phyloP scores from a whole-genome alignment of 2,888 invertebrate species.

The Anaspis maculata region DNA sequence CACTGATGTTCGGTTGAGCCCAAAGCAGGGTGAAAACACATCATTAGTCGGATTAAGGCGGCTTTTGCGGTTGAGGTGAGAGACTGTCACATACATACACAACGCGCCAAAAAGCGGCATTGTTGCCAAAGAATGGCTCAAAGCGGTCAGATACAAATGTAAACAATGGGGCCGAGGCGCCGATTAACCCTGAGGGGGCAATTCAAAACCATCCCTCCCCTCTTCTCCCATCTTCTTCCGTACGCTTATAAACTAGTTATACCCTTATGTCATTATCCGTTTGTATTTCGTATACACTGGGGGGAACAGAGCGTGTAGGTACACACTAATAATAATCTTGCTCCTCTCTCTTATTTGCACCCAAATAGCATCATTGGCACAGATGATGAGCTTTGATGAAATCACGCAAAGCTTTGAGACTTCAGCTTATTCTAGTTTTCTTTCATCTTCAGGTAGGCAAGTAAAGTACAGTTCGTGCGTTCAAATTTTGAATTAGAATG shows the following conservation, averaged over 20 bases:
- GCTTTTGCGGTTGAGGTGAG: slow-evolving; percentile 34
- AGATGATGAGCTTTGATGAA: no score
- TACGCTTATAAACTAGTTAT: slow-evolving; percentile 33
- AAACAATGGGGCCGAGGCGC: slow-evolving; percentile 39
- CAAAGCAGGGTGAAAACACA: slow-evolving; percentile 28
- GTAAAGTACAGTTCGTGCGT: no score
- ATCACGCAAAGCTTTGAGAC: no score
- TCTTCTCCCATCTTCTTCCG: slow-evolving; percentile 18
- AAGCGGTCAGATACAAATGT: slow-evolving; percentile 33
- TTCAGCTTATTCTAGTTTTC: no score
- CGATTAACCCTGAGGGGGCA: slow-evolving; percentile 35
- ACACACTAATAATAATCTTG: no score
- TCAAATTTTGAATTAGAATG: no score
- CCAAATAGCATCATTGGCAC: no score
- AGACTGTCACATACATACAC: slow-evolving; percentile 34
- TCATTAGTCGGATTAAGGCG: slow-evolving; percentile 36
- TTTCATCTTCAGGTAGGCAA: no score
- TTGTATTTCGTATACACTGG: slow-evolving; percentile 13
- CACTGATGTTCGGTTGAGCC: slow-evolving; percentile 17
- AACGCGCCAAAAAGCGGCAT: slow-evolving; percentile 30
- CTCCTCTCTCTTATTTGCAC: no score
- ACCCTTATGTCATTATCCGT: slow-evolving; percentile 29
- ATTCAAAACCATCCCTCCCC: slow-evolving; percentile 22
- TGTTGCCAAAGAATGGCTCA: slow-evolving; percentile 32
- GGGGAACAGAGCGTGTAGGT: no score